Conservation (phyloP, 2,797 vertebrate species). For the Oryzias dopingdopingensis region DNA sequence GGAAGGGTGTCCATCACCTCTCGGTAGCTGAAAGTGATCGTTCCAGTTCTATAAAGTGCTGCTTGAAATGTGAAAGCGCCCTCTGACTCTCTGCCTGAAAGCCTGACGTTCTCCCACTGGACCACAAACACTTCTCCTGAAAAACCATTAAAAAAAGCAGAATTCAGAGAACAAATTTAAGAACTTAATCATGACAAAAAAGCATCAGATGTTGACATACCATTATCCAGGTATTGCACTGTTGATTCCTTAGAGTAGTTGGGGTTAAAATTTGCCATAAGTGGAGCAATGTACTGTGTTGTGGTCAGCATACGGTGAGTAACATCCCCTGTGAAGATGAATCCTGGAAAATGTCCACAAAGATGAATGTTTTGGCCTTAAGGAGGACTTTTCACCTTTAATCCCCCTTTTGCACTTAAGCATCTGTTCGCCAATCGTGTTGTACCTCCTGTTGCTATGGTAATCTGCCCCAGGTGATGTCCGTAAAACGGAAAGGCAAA, state of each 20-base stretch:
- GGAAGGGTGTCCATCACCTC: conserved; percentile 76
- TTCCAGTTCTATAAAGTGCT: conserved; percentile 83
- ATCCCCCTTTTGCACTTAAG: conserved; percentile 21
- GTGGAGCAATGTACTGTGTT: conserved; percentile 92
- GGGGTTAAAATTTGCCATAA: conserved; percentile 98
- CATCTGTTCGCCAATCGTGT: conserved; percentile 41
- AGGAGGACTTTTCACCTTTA: neutral
- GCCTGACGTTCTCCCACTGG: conserved; percentile 91
- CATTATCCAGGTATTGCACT: conserved; percentile 89
- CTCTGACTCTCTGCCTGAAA: conserved; percentile 83
- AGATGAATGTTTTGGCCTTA: conserved; percentile 18
- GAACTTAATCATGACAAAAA: neutral
- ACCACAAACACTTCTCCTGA: conserved; percentile 89
- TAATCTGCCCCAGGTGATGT: conserved; percentile 90
- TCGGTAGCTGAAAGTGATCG: conserved; percentile 89
- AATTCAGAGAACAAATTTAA: neutral
- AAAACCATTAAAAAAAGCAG: conserved; percentile 13
- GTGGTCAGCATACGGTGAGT: conserved; percentile 92
- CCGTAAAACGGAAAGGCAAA: conserved; percentile 98
- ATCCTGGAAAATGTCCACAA: conserved; percentile 74
- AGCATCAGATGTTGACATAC: conserved; percentile 61
- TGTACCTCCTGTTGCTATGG: conserved; percentile 94
- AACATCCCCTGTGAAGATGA: conserved; percentile 91
- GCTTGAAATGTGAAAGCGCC: conserved; percentile 93
- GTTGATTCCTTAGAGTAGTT: conserved; percentile 89